Evolutionary conservation across 2,113 vertebrate genomes (phyloP), one percentile per base, ranked within the genome.

Genomic region (Aplodontia rufa): DNA sequence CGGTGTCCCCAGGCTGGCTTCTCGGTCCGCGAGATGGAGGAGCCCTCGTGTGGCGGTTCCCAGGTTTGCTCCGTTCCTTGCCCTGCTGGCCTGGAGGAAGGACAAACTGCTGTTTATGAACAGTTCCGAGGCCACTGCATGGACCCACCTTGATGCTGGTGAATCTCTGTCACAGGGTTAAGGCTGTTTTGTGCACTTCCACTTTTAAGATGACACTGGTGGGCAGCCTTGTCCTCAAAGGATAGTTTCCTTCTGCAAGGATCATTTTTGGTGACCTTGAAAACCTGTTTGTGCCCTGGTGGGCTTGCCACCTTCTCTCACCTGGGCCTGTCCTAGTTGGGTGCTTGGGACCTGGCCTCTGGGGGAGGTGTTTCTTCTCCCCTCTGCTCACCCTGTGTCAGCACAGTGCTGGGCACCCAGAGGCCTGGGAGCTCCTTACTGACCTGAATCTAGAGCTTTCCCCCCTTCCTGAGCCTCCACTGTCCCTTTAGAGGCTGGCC

Each of bases 21-120:
- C 24, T 0, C 14, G 35, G 14, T 53, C 4, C 32, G 35, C 0
- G 1, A 0, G 5, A 32, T 51, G 4, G 1, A 0, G 4, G 37
- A 0, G 3, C 20, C 51, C 35, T 20, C 0, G 13, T 0, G 40
- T 12, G 6, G 24, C 4, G 26, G 8, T 26, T 37, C 11, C 11
- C 1, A 16, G n/a, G 7, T 1, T 5, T 1, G 8, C 9, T 26
- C 28, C 35, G 4, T 26, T 10, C 7, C 26, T 19, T 2, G 12
- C 58, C 1, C 11, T 6, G 1, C 6, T 0, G 1, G 58, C 5
- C 17, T 7, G 17, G 10, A 22, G 1, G 19, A 32, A 6, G 13
- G 8, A 1, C 1, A 28, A 20, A 3, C 3, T 8, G 62, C 49
- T 26, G 87, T 8, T 4, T 9, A 8, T 8, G 51, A 47, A 20